Conservation (phyloP, 37 sponge, comb jelly and placozoan species). For the Geodia barretti region DNA sequence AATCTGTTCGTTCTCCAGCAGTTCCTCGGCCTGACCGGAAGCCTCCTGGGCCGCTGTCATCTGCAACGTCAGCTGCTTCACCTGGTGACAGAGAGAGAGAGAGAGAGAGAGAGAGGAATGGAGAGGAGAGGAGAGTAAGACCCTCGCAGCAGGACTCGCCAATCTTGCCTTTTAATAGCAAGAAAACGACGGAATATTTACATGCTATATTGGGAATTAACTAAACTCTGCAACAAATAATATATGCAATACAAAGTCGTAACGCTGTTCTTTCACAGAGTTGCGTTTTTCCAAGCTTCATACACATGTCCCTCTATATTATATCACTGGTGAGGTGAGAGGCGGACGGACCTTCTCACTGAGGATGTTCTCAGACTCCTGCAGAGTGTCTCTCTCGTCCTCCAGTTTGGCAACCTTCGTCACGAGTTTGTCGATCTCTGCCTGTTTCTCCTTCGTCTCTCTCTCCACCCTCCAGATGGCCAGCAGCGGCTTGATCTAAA, state of each 20-base stretch:
- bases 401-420: slow-evolving; percentile 71
- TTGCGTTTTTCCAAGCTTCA: no score
- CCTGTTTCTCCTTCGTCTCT: slow-evolving; percentile 81
- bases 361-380: slow-evolving; percentile 64
- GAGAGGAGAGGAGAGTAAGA: background rate
- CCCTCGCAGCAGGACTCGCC: background rate
- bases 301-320: background rate
- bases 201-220: background rate
- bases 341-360: slow-evolving; percentile 66
- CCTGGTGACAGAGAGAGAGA: slow-evolving; percentile 15
- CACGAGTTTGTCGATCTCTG: slow-evolving; percentile 73
- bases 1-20: slow-evolving; percentile 83
- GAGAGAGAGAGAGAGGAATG: background rate
- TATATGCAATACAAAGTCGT: no score
- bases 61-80: slow-evolving; percentile 59
- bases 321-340: background rate
- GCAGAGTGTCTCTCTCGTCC: slow-evolving; percentile 58
- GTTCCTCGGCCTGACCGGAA: slow-evolving; percentile 54
- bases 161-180: background rate
- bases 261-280: no score
- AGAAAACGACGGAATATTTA: background rate
- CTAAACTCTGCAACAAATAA: background rate
- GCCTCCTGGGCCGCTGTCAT: slow-evolving; percentile 60
- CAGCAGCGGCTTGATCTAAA: slow-evolving; percentile 81
- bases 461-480: slow-evolving; percentile 92